Conservation (phyloP, 2,797 vertebrate species). For the Phaenicophaeus curvirostris region DNA sequence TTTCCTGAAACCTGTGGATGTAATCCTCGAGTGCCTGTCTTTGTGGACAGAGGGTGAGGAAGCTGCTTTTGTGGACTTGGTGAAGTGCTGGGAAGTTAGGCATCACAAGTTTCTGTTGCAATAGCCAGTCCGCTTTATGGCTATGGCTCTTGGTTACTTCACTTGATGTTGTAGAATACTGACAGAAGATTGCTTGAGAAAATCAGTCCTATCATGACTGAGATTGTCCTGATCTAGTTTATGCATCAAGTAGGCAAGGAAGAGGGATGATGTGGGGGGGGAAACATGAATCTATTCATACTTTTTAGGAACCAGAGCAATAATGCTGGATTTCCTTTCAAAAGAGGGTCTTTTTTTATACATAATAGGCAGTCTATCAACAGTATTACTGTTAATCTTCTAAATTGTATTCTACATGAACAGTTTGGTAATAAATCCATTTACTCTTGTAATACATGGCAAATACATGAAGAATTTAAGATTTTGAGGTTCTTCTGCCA, state of each 20-base stretch:
- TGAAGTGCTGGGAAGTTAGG: neutral
- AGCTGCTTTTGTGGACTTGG: neutral
- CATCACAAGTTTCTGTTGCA: neutral
- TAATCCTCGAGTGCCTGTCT: fast-evolving
- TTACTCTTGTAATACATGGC: neutral
- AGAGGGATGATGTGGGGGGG: neutral
- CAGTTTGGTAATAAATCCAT: neutral
- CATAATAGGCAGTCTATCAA: neutral
- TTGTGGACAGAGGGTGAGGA: neutral
- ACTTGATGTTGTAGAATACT: neutral
- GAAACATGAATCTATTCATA: neutral
- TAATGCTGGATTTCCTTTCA: neutral
- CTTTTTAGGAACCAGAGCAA: neutral
- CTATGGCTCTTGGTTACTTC: neutral
- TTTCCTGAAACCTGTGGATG: neutral
- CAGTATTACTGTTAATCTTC: neutral
- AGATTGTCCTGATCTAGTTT: neutral
- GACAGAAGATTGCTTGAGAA: neutral
- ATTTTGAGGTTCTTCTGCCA: neutral
- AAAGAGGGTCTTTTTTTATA: neutral
- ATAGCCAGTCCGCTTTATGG: neutral
- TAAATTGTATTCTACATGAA: neutral
- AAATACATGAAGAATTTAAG: neutral
- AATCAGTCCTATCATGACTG: neutral
- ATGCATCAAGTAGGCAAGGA: neutral